Base-by-base conservation (phyloP, 2,888 invertebrate species). In the Hirudinaria manillensis region DNA sequence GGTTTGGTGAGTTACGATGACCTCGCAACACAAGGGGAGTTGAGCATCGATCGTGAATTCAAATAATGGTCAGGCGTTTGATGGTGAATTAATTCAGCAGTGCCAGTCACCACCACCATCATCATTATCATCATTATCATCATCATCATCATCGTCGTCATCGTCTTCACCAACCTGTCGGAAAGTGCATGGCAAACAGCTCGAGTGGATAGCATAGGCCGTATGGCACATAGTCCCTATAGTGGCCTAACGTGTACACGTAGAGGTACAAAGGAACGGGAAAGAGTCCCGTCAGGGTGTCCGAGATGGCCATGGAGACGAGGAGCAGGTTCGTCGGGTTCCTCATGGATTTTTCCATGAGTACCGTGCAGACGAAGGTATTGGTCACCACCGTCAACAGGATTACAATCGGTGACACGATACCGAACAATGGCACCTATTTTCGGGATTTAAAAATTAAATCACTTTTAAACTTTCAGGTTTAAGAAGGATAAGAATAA, bases 251-350 rank as follows among this genome's bases (percentile, higher is more conserved):
- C 13, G 51, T 38, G 27, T 70, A 45, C 10, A 70, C n/a, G 51
- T 70, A 70, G 13, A 45, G 27, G 27, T 27, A 72, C 53, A 53
- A 3, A 27, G 72, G 55, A 16, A 55, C 29, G 3, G 72, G 32
- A 21, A 53, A 55, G 19, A 53, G 45, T 0, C 53, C 45, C 6
- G 72, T 96, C 84, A 94, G 90, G 90, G 94, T 91, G 86, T 96
- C 95, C 80, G 93, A 93, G 4, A 96, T 88, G 0, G 96, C 95
- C 94, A 96, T 96, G n/a, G 92, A 92, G 89, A 93, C 91, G 2
- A 95, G 89, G 0, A 94, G 92, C 21, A 91, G 89, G 86, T 95
- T 94, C 4, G 94, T 94, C 0, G 94, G 93, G 0, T 93, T 92
- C 38, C 92, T 86, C 95, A 96, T 95, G 27, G 27, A 29, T 55